Evolutionary conservation across 1,140 invertebrate species (phyloP).

Genomic region (Cardiocondyla obscurior): DNA sequence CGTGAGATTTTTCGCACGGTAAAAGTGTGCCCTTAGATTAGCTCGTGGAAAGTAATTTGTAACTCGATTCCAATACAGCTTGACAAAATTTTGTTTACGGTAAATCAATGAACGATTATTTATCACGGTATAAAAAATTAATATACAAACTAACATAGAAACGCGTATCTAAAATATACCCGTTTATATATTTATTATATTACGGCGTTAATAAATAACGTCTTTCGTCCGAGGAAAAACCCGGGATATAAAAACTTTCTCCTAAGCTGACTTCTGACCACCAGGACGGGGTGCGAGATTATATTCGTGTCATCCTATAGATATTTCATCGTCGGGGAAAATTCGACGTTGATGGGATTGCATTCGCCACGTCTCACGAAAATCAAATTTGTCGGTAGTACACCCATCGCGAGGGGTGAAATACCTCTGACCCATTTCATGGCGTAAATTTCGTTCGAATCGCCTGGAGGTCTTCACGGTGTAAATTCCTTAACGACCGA

Average conservation of each 20-base stretch:
- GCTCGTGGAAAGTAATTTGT: slow-evolving; percentile 4
- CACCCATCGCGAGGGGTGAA: slow-evolving; percentile 14
- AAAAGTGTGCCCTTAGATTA: slow-evolving; percentile 29
- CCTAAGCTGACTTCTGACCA: neutral
- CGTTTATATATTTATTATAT: neutral
- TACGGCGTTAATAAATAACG: neutral
- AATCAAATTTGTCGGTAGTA: slow-evolving; percentile 66
- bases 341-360: slow-evolving; percentile 39
- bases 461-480: slow-evolving; percentile 65
- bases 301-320: slow-evolving; percentile 11
- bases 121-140: neutral
- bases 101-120: neutral
- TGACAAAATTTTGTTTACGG: neutral
- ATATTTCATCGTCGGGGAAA: slow-evolving; percentile 40
- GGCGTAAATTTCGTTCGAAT: slow-evolving; percentile 69
- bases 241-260: neutral
- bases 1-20: neutral
- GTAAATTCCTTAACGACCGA: slow-evolving; percentile 69
- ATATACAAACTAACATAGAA: neutral
- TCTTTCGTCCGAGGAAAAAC: neutral
- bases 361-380: slow-evolving; percentile 51
- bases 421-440: slow-evolving; percentile 73
- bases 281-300: neutral
- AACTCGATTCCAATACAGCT: neutral
- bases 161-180: neutral